phyloP scores from a whole-genome alignment of 2,113 vertebrate species.

The Rhodinocichla rosea region DNA sequence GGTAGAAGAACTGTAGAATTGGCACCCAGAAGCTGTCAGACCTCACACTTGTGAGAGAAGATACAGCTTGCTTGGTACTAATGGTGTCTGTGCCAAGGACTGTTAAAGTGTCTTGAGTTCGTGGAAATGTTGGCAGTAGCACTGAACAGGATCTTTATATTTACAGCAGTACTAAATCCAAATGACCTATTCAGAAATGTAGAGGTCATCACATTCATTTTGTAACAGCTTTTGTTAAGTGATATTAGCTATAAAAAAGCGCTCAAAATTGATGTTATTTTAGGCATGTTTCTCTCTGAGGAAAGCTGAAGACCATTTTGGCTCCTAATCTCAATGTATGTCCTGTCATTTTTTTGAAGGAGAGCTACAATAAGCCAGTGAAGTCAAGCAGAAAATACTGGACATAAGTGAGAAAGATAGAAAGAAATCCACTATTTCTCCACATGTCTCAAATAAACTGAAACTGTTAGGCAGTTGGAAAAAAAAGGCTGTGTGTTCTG shows the following conservation, averaged over 20 bases:
- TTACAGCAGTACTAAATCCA: constrained; percentile 9
- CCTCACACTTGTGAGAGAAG: neutral
- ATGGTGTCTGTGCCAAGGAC: neutral
- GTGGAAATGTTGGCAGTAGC: neutral
- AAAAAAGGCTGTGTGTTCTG: neutral
- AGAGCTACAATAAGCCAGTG: neutral
- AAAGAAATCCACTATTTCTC: neutral
- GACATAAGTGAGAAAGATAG: neutral
- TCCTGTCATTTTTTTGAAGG: neutral
- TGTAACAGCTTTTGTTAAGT: constrained; percentile 9
- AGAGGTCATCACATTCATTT: neutral
- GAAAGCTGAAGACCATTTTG: neutral
- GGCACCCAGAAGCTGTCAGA: neutral
- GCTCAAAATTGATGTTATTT: neutral
- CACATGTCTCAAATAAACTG: neutral
- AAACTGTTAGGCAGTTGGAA: neutral
- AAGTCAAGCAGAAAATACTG: constrained; percentile 26
- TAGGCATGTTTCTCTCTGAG: neutral
- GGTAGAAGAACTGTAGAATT: neutral
- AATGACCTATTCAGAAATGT: neutral
- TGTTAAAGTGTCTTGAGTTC: neutral
- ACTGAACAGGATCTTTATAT: neutral
- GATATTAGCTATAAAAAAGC: neutral
- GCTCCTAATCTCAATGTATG: neutral
- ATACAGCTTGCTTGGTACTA: neutral